phyloP scores from a whole-genome alignment of 2,797 vertebrate genomes.

The Pitangus sulphuratus region DNA sequence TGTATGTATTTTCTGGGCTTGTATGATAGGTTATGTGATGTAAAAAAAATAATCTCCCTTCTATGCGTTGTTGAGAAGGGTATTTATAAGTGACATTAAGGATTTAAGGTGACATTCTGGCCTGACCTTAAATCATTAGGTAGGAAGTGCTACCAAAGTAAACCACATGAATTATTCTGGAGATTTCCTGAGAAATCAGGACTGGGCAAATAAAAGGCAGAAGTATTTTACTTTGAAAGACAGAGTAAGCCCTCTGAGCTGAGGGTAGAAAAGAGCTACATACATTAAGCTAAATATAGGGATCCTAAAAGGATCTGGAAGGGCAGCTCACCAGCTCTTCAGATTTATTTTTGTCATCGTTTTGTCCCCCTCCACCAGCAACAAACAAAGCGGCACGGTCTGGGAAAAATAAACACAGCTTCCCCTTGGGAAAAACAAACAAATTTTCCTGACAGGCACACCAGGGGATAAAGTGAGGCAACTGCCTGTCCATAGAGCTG shows the following conservation, averaged over 20 bases:
- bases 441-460: neutral
- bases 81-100: neutral
- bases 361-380: neutral
- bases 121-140: neutral
- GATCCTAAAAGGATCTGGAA: neutral
- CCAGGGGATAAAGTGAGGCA: neutral
- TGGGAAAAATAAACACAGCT: neutral
- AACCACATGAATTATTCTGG: neutral
- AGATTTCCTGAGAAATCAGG: neutral
- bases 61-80: neutral
- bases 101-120: neutral
- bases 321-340: neutral
- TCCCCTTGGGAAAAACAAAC: neutral
- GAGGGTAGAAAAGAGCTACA: neutral
- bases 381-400: neutral
- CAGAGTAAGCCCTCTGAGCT: neutral
- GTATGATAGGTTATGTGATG: neutral
- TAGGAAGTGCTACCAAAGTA: neutral
- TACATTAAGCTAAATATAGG: neutral
- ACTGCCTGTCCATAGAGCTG: neutral
- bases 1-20: neutral
- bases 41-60: neutral
- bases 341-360: neutral
- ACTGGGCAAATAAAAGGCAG: neutral
- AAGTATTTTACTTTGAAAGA: neutral